Conservation (phyloP, 2,888 invertebrate species). For the Antheraea yamamai region DNA sequence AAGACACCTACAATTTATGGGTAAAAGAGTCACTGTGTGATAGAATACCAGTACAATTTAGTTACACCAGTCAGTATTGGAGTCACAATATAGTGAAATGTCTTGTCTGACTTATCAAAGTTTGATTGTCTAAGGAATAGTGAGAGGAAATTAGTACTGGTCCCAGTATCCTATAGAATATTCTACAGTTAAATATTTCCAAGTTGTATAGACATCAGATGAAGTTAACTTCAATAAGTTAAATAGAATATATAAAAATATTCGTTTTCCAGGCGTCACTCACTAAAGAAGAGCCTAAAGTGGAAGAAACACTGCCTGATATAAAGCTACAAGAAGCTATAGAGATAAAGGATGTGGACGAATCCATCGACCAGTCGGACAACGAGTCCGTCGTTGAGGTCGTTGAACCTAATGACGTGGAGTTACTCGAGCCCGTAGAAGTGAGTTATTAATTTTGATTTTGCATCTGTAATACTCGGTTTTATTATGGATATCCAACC, state of each 20-base stretch:
- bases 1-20: too few relatives aligned
- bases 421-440: constrained; percentile 53
- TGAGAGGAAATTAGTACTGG: too few relatives aligned
- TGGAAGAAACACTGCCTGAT: constrained; percentile 42
- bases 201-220: too few relatives aligned
- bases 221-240: not conserved
- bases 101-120: too few relatives aligned
- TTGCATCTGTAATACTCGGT: not conserved
- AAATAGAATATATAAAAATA: not conserved
- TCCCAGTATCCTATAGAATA: too few relatives aligned
- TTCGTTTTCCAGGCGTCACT: constrained; percentile 53
- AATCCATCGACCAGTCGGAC: constrained; percentile 62
- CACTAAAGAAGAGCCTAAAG: constrained; percentile 51
- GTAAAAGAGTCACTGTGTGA: too few relatives aligned
- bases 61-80: too few relatives aligned
- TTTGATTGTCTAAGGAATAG: too few relatives aligned
- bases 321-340: constrained; percentile 57
- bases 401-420: constrained; percentile 46
- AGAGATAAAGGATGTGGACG: constrained; percentile 76
- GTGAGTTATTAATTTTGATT: constrained; percentile 39
- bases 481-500: too few relatives aligned
- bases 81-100: too few relatives aligned
- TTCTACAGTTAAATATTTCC: too few relatives aligned
- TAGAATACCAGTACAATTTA: too few relatives aligned
- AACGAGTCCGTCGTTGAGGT: constrained; percentile 71